Evolutionary conservation across 2,888 invertebrate genomes (phyloP).

Genomic region (Scrobipalpa atriplicella): DNA sequence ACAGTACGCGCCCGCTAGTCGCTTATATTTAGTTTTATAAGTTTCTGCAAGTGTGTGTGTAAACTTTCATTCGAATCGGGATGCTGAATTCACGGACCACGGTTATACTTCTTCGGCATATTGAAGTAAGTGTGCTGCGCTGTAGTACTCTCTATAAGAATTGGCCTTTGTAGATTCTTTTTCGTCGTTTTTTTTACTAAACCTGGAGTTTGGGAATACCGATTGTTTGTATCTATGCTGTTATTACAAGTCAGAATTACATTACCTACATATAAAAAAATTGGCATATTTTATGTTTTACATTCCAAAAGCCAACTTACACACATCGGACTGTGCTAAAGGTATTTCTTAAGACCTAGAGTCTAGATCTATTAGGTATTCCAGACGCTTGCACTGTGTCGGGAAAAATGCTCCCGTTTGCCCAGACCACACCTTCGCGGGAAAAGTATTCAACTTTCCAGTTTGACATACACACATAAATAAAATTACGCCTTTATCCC

Average conservation of each 20-base stretch:
- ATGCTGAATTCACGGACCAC: conserved; percentile 3
- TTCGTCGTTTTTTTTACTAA: no score
- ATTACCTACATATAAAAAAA: no score
- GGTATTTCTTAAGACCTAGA: conserved; percentile 42
- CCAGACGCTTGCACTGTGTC: conserved; percentile 35
- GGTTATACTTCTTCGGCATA: no score
- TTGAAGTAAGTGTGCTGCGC: not conserved
- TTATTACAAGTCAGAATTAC: no score
- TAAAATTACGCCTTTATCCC: not conserved
- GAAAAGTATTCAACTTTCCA: not conserved
- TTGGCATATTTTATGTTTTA: no score
- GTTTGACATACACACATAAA: not conserved
- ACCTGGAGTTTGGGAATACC: no score
- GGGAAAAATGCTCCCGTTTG: conserved; percentile 34
- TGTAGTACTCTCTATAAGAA: no score
- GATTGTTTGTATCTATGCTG: no score
- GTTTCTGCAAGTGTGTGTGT: not conserved
- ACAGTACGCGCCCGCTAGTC: no score
- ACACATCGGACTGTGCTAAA: no score
- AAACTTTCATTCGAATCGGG: not conserved
- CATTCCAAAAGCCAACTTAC: no score
- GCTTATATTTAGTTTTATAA: not conserved
- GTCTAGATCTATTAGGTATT: conserved; percentile 43
- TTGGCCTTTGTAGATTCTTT: no score
- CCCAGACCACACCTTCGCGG: not conserved